Evolutionary conservation across 2,888 invertebrate genomes (phyloP).

Genomic region (Luffia ferchaultella): DNA sequence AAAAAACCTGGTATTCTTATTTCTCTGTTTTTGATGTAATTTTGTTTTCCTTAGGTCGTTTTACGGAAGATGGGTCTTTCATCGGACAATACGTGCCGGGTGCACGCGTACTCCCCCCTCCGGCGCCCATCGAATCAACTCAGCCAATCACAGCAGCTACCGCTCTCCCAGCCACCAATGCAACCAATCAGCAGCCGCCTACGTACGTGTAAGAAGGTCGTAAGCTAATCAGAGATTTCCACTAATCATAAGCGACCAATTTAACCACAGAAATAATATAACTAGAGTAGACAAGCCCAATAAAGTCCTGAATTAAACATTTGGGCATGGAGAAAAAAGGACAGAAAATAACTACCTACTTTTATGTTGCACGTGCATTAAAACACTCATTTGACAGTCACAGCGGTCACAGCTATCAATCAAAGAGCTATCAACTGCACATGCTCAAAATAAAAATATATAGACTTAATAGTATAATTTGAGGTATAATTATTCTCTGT

Average conservation of each 20-base stretch:
- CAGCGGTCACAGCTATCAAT: too few relatives aligned
- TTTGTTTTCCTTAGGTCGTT: conserved; percentile 75
- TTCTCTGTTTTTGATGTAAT: too few relatives aligned
- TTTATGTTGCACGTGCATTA: too few relatives aligned
- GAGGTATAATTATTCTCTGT: too few relatives aligned
- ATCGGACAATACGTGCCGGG: conserved; percentile 96
- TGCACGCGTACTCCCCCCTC: conserved; percentile 69
- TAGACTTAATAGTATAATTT: too few relatives aligned
- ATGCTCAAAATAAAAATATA: too few relatives aligned
- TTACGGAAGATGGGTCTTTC: conserved; percentile 97
- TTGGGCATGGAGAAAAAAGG: conserved; percentile 6
- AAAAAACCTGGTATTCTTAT: too few relatives aligned
- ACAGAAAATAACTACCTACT: background rate
- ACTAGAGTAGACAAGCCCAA: too few relatives aligned
- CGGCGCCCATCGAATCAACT: conserved; percentile 26
- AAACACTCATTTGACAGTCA: too few relatives aligned
- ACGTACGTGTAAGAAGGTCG: conserved; percentile 31
- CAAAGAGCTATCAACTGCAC: too few relatives aligned
- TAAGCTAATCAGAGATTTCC: conserved; percentile 16
- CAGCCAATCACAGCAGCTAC: conserved; percentile 19
- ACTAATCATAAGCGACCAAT: conserved; percentile 11
- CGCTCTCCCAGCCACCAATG: conserved; percentile 20
- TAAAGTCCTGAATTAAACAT: too few relatives aligned
- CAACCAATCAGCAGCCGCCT: conserved; percentile 22
- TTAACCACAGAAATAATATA: too few relatives aligned